Conservation (phyloP, 2,797 vertebrate genomes). For the Hybognathus amarus region DNA sequence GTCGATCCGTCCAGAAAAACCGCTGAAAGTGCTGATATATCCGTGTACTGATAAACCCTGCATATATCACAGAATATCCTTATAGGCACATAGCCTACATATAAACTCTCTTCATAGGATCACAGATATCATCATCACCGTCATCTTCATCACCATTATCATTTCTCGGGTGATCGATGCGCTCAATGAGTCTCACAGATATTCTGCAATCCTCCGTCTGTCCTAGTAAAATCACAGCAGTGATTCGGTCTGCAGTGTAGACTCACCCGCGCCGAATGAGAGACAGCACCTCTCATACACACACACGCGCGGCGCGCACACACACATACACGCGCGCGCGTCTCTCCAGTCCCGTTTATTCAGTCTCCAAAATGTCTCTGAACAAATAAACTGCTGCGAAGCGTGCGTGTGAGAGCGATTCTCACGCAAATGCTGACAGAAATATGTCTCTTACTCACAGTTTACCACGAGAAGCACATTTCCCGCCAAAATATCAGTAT, state of each 20-base stretch:
- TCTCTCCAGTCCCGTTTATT: neutral
- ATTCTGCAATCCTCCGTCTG: slow-evolving; percentile 15
- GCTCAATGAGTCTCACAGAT: neutral
- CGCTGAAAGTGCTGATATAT: neutral
- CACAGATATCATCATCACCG: neutral
- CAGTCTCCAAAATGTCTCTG: neutral
- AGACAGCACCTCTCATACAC: slow-evolving; percentile 15
- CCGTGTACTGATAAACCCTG: neutral
- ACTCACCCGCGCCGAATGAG: slow-evolving; percentile 30
- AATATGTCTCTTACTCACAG: neutral
- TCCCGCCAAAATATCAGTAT: slow-evolving; percentile 4
- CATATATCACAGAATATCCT: slow-evolving; percentile 10
- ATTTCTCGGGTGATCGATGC: neutral
- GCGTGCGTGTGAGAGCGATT: neutral
- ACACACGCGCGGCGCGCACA: neutral
- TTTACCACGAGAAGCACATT: neutral
- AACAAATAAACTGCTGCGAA: neutral
- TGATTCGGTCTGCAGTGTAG: slow-evolving; percentile 31
- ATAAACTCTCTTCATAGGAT: slow-evolving; percentile 10
- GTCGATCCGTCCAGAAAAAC: slow-evolving; percentile 25
- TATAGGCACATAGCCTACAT: neutral
- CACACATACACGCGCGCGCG: neutral
- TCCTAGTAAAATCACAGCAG: slow-evolving; percentile 22
- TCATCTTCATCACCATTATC: neutral
- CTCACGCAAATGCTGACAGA: neutral